Conservation (phyloP, 2,888 invertebrate genomes). For the Pseudanteris insignis region DNA sequence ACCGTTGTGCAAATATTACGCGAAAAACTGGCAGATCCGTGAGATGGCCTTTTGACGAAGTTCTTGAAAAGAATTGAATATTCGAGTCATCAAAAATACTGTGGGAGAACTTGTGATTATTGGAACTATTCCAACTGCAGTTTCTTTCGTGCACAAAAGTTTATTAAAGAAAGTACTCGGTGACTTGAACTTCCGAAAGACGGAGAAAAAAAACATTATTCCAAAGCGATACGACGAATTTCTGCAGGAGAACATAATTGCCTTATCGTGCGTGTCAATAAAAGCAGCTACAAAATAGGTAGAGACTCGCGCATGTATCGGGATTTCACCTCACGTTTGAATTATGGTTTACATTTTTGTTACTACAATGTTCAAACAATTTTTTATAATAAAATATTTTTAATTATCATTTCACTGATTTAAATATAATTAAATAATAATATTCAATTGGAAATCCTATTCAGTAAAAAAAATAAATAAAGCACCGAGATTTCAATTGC, state of each 20-base stretch:
- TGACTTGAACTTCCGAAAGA: constrained; percentile 16
- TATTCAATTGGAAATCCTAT: too few species aligned
- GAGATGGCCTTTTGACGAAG: constrained; percentile 41
- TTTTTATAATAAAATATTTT: too few species aligned
- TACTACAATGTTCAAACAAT: too few species aligned
- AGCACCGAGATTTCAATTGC: too few species aligned
- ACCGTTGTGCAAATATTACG: constrained; percentile 35
- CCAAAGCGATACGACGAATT: constrained; percentile 24
- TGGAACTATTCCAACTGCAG: constrained; percentile 43
- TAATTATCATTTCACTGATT: too few species aligned
- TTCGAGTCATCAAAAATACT: constrained; percentile 40
- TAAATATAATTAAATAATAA: too few species aligned
- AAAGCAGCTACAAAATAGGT: neutral
- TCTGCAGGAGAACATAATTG: constrained; percentile 18
- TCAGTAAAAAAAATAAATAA: too few species aligned
- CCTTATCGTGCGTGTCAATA: constrained; percentile 14
- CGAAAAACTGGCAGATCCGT: constrained; percentile 24
- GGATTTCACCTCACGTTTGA: neutral
- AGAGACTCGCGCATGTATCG: neutral
- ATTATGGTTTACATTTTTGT: too few species aligned
- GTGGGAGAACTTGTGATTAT: constrained; percentile 43
- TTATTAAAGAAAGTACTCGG: constrained; percentile 38
- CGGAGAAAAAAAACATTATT: constrained; percentile 30
- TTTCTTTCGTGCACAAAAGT: constrained; percentile 41
- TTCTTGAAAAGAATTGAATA: constrained; percentile 40